Evolutionary conservation across 2,797 vertebrate species (phyloP), one percentile per base, ranked within the genome.

Genomic region (Hafferia zeledoni): DNA sequence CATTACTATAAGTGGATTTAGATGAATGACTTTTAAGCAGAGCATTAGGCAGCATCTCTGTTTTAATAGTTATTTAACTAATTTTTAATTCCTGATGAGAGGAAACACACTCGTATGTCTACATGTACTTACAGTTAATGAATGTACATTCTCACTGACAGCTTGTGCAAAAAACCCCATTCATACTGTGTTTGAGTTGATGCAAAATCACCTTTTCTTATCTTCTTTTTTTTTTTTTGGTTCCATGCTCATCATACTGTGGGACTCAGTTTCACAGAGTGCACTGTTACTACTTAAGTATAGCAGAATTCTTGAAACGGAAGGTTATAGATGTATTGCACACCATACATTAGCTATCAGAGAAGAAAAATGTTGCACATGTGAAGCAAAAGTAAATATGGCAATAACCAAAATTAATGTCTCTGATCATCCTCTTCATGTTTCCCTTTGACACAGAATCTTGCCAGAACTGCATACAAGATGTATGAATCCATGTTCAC

Each of bases 21-120:
- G 14, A 25, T 86, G 28, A 77, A 75, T 90, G 83, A 89, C 89
- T 96, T 93, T 79, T 84, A 72, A 57, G 44, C 28, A 71, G 8
- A 63, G 2, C 27, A 35, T 19, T 65, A 65, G 72, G 33, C 22
- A 63, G n/a, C 8, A 37, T 67, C 43, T 68, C 39, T 49, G 25
- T 43, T 83, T 72, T 47, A 56, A 43, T 37, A 74, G 41, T 41
- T 56, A 39, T n/a, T 74, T 17, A 75, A 31, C 64, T 75, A 44
- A 12, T 19, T 80, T 60, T 55, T 39, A 61, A 44, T 49, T 79
- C 31, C 70, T 57, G 13, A 63, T 2, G 3, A 61, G 39, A 47
- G 46, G 9, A 80, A 70, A 46, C 17, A 14, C 20, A n/a, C 16
- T 37, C 6, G 33, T 49, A 24, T 57, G 24, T 13, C 61, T 41